A percentile compares a stretch with the other conserved stretches of the same genome.
Conservation (phyloP, 2,888 invertebrate genomes). For the Ypsolopha scabrella region DNA sequence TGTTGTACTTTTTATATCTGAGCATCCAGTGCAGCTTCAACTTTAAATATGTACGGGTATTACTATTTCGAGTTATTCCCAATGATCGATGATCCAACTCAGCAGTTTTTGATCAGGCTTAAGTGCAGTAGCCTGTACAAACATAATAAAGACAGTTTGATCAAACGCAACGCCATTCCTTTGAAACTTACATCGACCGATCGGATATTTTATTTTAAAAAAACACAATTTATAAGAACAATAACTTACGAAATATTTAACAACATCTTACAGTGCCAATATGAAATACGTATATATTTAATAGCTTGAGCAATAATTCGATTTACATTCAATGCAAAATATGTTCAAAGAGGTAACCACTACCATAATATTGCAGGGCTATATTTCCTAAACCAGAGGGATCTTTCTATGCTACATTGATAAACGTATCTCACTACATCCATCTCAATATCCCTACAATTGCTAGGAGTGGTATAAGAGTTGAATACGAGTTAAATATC, state of each 20-base stretch:
- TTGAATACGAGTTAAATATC: constrained; percentile 15
- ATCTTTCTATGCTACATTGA: no score
- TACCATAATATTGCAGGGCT: no score
- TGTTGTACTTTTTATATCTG: no score
- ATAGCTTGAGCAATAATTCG: not conserved
- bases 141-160: constrained; percentile 24
- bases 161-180: not conserved
- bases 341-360: constrained; percentile 15
- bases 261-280: no score
- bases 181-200: not conserved
- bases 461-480: no score
- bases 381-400: no score
- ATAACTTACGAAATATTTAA: no score
- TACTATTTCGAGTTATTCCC: constrained; percentile 37
- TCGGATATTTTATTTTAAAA: not conserved
- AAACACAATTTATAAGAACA: no score
- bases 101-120: constrained; percentile 57
- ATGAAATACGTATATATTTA: not conserved
- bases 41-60: constrained; percentile 5
- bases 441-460: no score
- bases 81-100: constrained; percentile 61
- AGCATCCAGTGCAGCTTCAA: no score
- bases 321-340: constrained; percentile 16
- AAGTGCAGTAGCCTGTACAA: constrained; percentile 48
- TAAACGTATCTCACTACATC: no score